A percentile compares a stretch with the other conserved stretches of the same genome.
phyloP scores from a whole-genome alignment of 2,113 vertebrate species.

The Setophaga coronata region DNA sequence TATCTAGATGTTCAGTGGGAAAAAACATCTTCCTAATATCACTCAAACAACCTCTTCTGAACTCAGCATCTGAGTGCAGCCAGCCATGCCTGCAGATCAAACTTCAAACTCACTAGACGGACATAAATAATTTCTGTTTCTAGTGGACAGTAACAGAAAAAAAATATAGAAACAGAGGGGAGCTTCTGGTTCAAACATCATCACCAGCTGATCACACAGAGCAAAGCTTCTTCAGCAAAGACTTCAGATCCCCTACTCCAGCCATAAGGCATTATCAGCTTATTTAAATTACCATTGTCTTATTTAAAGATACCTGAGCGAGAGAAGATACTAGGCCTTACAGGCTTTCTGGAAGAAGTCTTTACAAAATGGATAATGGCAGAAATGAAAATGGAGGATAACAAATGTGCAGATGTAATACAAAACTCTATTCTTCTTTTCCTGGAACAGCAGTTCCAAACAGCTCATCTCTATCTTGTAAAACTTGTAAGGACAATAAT shows the following conservation, averaged over 20 bases:
- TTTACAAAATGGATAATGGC: neutral
- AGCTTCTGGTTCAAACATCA: neutral
- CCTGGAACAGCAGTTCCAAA: neutral
- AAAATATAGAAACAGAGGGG: neutral
- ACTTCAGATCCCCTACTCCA: neutral
- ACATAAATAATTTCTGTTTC: neutral
- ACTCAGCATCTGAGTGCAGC: neutral
- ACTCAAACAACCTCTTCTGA: neutral
- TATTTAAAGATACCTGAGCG: neutral
- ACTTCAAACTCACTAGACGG: neutral
- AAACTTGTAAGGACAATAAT: neutral
- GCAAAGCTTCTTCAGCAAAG: neutral
- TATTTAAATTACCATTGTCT: neutral
- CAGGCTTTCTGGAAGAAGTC: neutral
- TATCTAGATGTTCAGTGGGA: neutral
- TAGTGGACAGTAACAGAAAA: neutral
- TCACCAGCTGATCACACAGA: neutral
- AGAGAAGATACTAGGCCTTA: neutral
- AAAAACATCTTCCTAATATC: neutral
- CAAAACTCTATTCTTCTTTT: neutral
- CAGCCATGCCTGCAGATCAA: neutral
- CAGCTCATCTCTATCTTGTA: constrained; percentile 7
- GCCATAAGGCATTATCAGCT: neutral
- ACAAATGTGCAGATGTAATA: neutral
- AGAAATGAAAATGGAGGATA: neutral